Base-by-base conservation (phyloP, 2,797 vertebrate species). In the Psittacula derbiana region DNA sequence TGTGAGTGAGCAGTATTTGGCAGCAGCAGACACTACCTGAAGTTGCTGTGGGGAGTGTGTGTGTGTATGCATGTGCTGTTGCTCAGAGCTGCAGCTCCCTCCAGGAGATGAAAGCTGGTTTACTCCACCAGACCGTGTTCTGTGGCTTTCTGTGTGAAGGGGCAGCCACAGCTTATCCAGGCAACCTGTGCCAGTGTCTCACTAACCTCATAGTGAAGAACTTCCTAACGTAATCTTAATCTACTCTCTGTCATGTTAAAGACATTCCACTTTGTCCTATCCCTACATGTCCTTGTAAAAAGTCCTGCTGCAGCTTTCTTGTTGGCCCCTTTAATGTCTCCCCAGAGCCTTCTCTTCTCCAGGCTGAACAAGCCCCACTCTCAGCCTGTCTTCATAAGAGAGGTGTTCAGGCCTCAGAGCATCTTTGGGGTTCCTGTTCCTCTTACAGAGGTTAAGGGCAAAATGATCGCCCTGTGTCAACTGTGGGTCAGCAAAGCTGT, bases 391-490 rank as follows among this genome's bases (percentile, higher is more conserved):
- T 57, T 33, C n/a, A 11, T 36, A 57, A 15, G 25, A 50, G 25
- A 50, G 55, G n/a, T 57, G 55, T n/a, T 57, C 23, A 57, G 55
- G n/a, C n/a, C 55, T 24, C 10, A 10, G n/a, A 24, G n/a, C 55
- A 33, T 57, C 23, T 23, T 36, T 24, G 13, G 31, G 19, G 13
- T 91, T 53, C 31, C 16, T 36, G 3, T 72, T 46, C 23, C 52
- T 15, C 6, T 38, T 12, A 10, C 0, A 5, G 21, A 60, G 18
- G 11, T 23, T 49, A 21, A 5, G 21, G 10, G 20, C 27, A 40
- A 11, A 10, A 11, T 18, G 24, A 16, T 17, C 47, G n/a, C 33
- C 7, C 15, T 16, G 0, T 4, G 3, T 11, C 1, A 1, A 2
- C 24, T 12, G 41, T 0, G 2, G 8, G 18, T 46, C 2, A 3